Evolutionary conservation across 2,888 invertebrate species (phyloP).

Genomic region (Idaea aversata): DNA sequence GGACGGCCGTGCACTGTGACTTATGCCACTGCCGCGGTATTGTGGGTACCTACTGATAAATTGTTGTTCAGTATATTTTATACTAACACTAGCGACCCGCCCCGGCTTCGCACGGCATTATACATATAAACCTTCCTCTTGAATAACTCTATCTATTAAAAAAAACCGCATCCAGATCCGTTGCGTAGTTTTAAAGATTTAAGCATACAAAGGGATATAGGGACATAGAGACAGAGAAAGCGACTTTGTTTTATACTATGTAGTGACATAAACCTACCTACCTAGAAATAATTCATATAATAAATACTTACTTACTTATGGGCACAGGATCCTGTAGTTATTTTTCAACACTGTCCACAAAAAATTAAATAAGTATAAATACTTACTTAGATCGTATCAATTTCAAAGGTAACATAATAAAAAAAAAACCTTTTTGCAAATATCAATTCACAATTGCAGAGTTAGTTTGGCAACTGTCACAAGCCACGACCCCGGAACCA

Average conservation of each 20-base stretch:
- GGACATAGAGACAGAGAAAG: no score
- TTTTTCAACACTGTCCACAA: neutral
- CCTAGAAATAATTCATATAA: neutral
- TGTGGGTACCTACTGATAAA: neutral
- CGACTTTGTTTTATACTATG: no score
- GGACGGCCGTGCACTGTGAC: slow-evolving; percentile 51
- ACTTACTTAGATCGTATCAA: slow-evolving; percentile 6
- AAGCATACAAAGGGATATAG: no score
- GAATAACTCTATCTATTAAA: no score
- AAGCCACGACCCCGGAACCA: slow-evolving; percentile 36
- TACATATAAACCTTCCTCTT: no score
- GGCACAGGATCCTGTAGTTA: neutral
- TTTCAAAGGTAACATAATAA: slow-evolving; percentile 6
- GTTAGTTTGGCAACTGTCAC: slow-evolving; percentile 40
- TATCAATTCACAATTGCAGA: slow-evolving; percentile 33
- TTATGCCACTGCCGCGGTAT: slow-evolving; percentile 49
- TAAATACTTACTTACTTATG: neutral
- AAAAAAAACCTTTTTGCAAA: slow-evolving; percentile 23
- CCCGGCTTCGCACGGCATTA: no score
- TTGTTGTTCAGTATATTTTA: neutral
- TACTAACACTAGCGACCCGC: no score
- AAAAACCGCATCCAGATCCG: no score
- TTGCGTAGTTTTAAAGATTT: no score
- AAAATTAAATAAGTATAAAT: neutral
- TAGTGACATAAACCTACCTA: neutral